Base-by-base conservation (phyloP, 2,888 invertebrate genomes). In the Noctua janthina region DNA sequence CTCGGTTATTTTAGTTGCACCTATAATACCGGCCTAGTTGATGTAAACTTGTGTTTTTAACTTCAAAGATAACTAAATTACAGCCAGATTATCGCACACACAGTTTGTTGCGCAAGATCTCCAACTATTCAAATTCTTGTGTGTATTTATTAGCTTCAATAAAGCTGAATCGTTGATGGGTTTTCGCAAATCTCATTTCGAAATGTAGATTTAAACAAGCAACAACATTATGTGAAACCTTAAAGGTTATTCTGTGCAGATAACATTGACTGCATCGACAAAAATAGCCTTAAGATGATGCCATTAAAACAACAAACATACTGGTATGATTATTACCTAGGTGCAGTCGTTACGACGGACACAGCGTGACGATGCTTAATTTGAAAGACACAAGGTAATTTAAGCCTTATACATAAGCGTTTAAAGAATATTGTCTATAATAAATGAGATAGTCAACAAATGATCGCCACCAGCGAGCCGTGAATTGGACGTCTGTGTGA, bases 221-320 rank as follows among this genome's bases (percentile, higher is more conserved):
- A 71, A 66, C 64, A 81, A 71, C 72, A 72, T 72, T 71, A 76
- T 82, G 73, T 75, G 80, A 79, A 83, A 74, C 74, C 77, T 83
- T 35, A 82, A 79, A 90, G 82, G 89, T 87, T 83, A 83, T 81
- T 81, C 54, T 78, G 76, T 76, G 76, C 56, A 76, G 71, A 88
- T 81, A 90, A 85, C 62, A 83, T 62, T 87, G 83, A 89, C 85
- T 77, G 83, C 91, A 92, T 91, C 91, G 92, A 92, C 91, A 76
- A 90, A 93, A 93, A 93, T 93, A 93, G 89, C 89, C 82, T 87
- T 87, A 79, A 86, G 83, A 90, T 93, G 91, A 92, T 92, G 92
- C 88, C 89, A 92, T 90, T 90, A 86, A 86, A 88, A 90, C 87
- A 91, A 90, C 86, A 90, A 89, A 88, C 85, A 87, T 56, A 80